Evolutionary conservation across 2,797 vertebrate species (phyloP).

Genomic region (Gouania willdenowi): DNA sequence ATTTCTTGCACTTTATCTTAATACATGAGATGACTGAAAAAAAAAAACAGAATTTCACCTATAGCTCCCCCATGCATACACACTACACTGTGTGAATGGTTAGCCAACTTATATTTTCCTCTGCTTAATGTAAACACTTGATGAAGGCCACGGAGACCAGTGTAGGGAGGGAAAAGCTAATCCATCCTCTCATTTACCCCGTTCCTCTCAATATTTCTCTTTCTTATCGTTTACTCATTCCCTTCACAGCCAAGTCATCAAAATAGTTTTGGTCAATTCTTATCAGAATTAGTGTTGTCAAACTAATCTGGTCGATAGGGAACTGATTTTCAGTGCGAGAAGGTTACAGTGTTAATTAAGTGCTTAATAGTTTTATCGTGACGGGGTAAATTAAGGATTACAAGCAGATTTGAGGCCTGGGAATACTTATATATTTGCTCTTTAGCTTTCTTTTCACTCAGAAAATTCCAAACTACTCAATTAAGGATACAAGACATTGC

Average conservation of each 20-base stretch:
- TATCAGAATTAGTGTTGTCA: conserved; percentile 60
- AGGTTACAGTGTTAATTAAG: conserved; percentile 78
- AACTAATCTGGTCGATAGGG: conserved; percentile 73
- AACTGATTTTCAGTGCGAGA: conserved; percentile 53
- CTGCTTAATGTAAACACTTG: conserved; percentile 34
- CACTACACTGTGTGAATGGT: conserved; percentile 2
- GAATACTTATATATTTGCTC: conserved; percentile 53
- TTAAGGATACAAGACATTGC: conserved; percentile 36
- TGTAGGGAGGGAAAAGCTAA: conserved; percentile 23
- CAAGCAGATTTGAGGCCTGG: conserved; percentile 53
- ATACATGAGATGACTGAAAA: no score
- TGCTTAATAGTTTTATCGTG: conserved; percentile 73
- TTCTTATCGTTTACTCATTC: conserved; percentile 57
- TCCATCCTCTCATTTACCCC: background rate
- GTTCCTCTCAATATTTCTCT: background rate
- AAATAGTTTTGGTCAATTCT: conserved; percentile 64
- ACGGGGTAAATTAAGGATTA: conserved; percentile 85
- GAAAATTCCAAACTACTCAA: conserved; percentile 29
- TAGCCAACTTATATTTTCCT: conserved; percentile 20
- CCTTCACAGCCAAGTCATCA: conserved; percentile 23
- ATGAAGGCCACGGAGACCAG: conserved; percentile 14
- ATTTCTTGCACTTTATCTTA: no score
- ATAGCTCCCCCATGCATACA: conserved; percentile 1
- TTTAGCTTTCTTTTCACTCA: conserved; percentile 49
- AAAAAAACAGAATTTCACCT: no score